Conservation (phyloP, 2,113 vertebrate genomes). For the Pelobates fuscus region DNA sequence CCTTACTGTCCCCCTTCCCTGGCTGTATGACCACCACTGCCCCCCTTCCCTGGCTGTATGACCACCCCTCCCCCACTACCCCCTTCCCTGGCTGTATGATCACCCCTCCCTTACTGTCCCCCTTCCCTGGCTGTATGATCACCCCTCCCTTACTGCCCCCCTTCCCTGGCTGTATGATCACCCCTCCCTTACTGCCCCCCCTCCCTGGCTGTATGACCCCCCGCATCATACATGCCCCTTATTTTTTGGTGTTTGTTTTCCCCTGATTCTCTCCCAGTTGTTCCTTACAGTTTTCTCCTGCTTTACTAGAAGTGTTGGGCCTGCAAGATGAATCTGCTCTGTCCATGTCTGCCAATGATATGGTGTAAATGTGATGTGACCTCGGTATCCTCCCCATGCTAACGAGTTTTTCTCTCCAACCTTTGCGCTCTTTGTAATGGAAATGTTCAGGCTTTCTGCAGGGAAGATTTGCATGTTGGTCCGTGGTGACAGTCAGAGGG, state of each 20-base stretch:
- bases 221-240: too few species aligned
- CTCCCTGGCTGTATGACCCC: too few species aligned
- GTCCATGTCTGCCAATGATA: conserved; percentile 98
- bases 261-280: too few species aligned
- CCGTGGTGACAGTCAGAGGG: conserved; percentile 48
- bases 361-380: conserved; percentile 98
- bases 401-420: conserved; percentile 85
- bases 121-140: background rate
- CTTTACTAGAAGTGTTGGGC: conserved; percentile 38
- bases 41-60: background rate
- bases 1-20: too few species aligned
- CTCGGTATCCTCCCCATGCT: conserved; percentile 88
- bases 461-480: conserved; percentile 44
- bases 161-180: too few species aligned
- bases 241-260: too few species aligned
- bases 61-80: background rate
- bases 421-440: conserved; percentile 83
- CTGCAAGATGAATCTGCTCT: conserved; percentile 62
- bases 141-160: background rate
- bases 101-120: background rate
- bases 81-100: background rate
- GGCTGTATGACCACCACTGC: background rate
- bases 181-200: too few species aligned
- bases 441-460: conserved; percentile 63
- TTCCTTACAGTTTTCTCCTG: background rate